Conservation (phyloP, 2,113 vertebrate genomes). For the Paramisgurnus dabryanus region DNA sequence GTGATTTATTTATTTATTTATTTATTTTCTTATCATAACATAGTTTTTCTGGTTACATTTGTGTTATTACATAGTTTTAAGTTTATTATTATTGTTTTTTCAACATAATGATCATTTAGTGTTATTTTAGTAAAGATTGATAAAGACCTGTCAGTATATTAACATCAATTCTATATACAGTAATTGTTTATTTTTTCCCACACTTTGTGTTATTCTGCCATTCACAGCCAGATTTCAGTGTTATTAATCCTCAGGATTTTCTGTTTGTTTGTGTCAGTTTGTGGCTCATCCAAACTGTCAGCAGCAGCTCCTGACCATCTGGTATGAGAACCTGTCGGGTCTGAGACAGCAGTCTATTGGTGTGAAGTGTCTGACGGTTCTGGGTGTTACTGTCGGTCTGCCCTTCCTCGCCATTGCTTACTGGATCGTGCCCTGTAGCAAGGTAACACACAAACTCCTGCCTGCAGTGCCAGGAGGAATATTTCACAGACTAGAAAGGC, state of each 20-base stretch:
- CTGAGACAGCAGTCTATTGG: conserved; percentile 93
- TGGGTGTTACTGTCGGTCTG: conserved; percentile 90
- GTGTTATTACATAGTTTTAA: too few relatives aligned
- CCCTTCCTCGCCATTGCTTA: conserved; percentile 95
- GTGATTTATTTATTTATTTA: too few relatives aligned
- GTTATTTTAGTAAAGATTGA: too few relatives aligned
- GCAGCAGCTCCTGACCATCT: conserved; percentile 95
- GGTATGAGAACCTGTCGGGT: conserved; percentile 96
- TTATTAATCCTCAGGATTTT: background rate
- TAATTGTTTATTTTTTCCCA: too few relatives aligned
- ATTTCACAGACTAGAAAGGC: background rate
- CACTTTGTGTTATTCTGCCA: too few relatives aligned
- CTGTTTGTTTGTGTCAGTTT: conserved; percentile 79
- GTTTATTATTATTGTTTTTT: too few relatives aligned
- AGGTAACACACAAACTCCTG: conserved; percentile 75
- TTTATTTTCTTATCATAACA: too few relatives aligned
- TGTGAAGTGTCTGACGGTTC: conserved; percentile 94
- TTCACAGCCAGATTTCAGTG: too few relatives aligned
- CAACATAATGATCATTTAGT: too few relatives aligned
- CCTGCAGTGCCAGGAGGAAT: background rate
- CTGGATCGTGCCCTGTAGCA: conserved; percentile 97
- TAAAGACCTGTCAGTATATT: too few relatives aligned
- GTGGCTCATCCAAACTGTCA: conserved; percentile 98
- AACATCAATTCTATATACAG: too few relatives aligned
- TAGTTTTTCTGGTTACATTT: too few relatives aligned